Conservation (phyloP, 2,797 vertebrate genomes). For the Chaetophractus vellerosus region DNA sequence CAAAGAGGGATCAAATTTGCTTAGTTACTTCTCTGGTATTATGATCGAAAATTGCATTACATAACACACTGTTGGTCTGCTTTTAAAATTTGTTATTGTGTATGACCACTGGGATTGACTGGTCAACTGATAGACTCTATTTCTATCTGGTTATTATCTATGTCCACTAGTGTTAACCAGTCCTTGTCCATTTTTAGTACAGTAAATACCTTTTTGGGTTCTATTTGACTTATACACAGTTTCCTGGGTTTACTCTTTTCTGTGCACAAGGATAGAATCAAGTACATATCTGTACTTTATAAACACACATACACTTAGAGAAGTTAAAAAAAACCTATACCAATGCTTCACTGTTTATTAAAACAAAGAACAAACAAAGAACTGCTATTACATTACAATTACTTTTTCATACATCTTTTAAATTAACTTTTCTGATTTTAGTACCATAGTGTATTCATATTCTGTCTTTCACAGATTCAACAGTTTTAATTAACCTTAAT, state of each 20-base stretch:
- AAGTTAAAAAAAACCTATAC: not conserved
- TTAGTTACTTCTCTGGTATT: constrained; percentile 29
- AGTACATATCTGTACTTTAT: not conserved
- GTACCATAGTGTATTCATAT: not conserved
- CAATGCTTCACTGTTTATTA: not conserved
- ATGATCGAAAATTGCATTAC: not conserved
- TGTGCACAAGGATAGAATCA: constrained; percentile 3
- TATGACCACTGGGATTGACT: not conserved
- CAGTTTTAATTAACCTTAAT: not conserved
- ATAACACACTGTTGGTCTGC: not conserved
- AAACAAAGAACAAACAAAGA: not conserved
- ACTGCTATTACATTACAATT: not conserved
- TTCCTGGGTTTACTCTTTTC: not conserved
- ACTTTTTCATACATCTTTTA: not conserved
- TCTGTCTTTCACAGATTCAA: not conserved
- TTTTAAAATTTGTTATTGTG: not conserved
- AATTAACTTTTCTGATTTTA: not conserved
- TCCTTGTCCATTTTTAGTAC: not conserved
- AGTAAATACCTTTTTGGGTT: not conserved
- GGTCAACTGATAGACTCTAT: not conserved
- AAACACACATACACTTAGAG: not conserved
- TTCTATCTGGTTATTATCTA: not conserved
- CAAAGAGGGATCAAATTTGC: not conserved
- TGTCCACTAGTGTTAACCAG: not conserved
- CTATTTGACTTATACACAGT: not conserved